These are phyloP conservation scores for Tanytarsus gracilentus DNA, from an alignment of 2,888 invertebrate species.

Conservation along the genomic window DNA sequence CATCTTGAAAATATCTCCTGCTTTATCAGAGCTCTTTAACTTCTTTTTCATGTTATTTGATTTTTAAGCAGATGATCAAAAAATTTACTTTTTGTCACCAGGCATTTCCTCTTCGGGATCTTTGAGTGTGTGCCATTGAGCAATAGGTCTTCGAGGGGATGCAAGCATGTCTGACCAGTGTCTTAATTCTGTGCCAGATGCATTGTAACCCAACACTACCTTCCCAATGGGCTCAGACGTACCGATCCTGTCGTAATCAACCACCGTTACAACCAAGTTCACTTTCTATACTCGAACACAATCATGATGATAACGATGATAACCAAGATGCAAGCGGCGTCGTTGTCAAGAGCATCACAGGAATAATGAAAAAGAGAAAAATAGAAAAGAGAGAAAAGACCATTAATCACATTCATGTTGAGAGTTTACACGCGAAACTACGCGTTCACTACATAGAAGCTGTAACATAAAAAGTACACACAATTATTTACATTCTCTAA, in stretches of 20 bases:
- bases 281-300: conserved; percentile 69
- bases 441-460: conserved; percentile 24
- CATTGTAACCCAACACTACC: conserved; percentile 93
- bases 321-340: not conserved
- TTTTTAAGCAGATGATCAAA: not conserved
- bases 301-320: conserved; percentile 33
- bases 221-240: conserved; percentile 99
- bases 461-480: conserved; percentile 27
- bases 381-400: not conserved
- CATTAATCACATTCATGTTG: conserved; percentile 19
- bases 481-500: conserved; percentile 28
- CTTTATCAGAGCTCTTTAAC: no score
- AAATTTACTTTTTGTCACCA: conserved; percentile 20
- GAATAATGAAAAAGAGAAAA: not conserved
- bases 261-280: conserved; percentile 95
- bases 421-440: not conserved
- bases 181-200: conserved; percentile 93
- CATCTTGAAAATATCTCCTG: no score
- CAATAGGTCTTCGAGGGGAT: conserved; percentile 96
- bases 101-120: conserved; percentile 87
- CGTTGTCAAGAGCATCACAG: not conserved
- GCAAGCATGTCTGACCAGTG: conserved; percentile 99
- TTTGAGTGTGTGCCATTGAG: conserved; percentile 99
- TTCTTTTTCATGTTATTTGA: no score
- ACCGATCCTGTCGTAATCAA: conserved; percentile 99